phyloP scores from a whole-genome alignment of 2,113 vertebrate genomes.

The Isurus oxyrinchus region DNA sequence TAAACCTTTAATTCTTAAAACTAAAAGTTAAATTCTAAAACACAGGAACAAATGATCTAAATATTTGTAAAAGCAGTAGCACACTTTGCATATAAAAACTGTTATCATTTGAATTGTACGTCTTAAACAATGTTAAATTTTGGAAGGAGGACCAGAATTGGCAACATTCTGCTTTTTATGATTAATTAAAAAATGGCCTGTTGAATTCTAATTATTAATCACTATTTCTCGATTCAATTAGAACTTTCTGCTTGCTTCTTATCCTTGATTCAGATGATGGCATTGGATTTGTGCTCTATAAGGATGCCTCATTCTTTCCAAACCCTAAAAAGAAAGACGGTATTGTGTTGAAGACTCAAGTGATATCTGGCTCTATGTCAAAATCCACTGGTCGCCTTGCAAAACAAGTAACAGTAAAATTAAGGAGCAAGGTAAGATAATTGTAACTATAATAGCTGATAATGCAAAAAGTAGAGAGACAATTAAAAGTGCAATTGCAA shows the following conservation, averaged over 20 bases:
- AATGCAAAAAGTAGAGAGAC: neutral
- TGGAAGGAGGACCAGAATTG: neutral
- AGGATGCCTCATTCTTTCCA: neutral
- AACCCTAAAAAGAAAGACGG: neutral
- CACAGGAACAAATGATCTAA: neutral
- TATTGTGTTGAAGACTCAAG: neutral
- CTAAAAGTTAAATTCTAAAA: neutral
- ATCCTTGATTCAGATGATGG: neutral
- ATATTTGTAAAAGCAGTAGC: neutral
- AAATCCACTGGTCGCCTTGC: rapidly evolving
- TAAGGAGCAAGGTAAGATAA: neutral
- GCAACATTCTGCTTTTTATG: neutral
- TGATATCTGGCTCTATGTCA: neutral
- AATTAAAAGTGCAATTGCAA: neutral
- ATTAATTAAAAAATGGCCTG: neutral
- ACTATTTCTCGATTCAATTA: neutral
- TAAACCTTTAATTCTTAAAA: neutral
- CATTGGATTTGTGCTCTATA: neutral
- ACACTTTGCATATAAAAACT: neutral
- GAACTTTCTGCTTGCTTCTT: neutral
- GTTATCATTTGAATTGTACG: neutral
- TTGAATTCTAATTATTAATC: neutral
- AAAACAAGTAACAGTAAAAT: neutral
- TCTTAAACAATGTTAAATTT: neutral
- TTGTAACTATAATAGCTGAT: neutral